Percentiles rank a stretch among this genome's conserved stretches.
Evolutionary conservation across 2,113 vertebrate genomes (phyloP).

Genomic region (Hemiprocne comata): DNA sequence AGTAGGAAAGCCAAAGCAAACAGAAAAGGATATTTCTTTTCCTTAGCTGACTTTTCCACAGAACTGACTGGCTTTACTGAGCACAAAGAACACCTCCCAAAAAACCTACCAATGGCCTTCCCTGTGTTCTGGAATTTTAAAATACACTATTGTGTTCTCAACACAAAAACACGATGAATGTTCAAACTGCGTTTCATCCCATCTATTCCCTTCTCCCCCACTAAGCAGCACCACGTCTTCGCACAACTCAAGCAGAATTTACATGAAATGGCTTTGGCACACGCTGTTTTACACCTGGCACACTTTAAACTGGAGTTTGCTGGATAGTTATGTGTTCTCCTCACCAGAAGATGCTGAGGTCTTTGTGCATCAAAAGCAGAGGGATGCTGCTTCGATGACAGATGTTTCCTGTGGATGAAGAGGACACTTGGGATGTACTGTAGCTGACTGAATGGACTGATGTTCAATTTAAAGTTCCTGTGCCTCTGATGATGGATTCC

Average conservation of each 20-base stretch:
- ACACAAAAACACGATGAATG: conserved; percentile 12
- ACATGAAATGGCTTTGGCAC: conserved; percentile 72
- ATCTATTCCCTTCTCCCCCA: conserved; percentile 72
- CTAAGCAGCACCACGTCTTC: conserved; percentile 69
- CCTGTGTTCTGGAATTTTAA: conserved; percentile 1
- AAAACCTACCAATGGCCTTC: neutral
- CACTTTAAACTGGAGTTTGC: conserved; percentile 78
- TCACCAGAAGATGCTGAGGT: conserved; percentile 83
- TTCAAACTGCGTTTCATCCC: conserved; percentile 49
- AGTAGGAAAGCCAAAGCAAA: conserved; percentile 35
- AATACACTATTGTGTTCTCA: conserved; percentile 15
- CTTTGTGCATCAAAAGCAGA: conserved; percentile 82
- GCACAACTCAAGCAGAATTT: conserved; percentile 73
- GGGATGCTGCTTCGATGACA: conserved; percentile 79
- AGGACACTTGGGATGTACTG: conserved; percentile 83
- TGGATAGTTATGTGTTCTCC: conserved; percentile 79
- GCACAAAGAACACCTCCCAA: conserved; percentile 51
- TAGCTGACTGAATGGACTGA: conserved; percentile 80
- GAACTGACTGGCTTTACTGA: neutral
- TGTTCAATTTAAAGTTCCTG: conserved; percentile 73
- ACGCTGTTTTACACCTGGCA: conserved; percentile 75
- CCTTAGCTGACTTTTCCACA: conserved; percentile 15
- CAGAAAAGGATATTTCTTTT: neutral
- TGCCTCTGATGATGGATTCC: conserved; percentile 70
- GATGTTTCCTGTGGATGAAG: conserved; percentile 83